These are phyloP conservation scores for Pollenia angustigena DNA, from an alignment of 2,888 invertebrate genomes.

Conservation along the genomic window DNA sequence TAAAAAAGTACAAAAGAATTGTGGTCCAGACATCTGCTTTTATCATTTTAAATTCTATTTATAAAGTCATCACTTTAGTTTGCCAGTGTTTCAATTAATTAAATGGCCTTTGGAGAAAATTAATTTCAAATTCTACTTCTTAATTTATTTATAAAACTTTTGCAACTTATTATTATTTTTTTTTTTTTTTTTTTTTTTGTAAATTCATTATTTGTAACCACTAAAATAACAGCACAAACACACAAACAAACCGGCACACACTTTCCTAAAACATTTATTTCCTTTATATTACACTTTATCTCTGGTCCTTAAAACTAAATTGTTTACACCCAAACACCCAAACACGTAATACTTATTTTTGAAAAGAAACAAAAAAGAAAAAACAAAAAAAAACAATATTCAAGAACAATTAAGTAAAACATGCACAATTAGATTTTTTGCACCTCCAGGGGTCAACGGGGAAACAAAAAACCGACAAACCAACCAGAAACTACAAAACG, in stretches of 20 bases:
- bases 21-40: not conserved
- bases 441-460: slow-evolving; percentile 53
- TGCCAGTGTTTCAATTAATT: slow-evolving; percentile 6
- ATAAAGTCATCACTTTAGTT: not conserved
- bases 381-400: slow-evolving; percentile 49
- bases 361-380: not conserved
- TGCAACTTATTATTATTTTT: not conserved
- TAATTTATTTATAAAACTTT: slow-evolving; percentile 61
- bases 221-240: slow-evolving; percentile 13
- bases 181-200: not conserved
- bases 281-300: slow-evolving; percentile 45
- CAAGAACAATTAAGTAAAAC: slow-evolving; percentile 72
- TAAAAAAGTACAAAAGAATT: not conserved
- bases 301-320: slow-evolving; percentile 27
- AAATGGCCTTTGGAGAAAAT: slow-evolving; percentile 36
- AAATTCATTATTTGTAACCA: slow-evolving; percentile 55
- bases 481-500: slow-evolving; percentile 31
- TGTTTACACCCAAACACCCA: slow-evolving; percentile 59
- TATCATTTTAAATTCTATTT: not conserved
- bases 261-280: not conserved
- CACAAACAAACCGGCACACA: not conserved
- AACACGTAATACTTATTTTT: slow-evolving; percentile 28
- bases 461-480: slow-evolving; percentile 46
- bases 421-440: slow-evolving; percentile 71
- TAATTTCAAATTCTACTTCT: slow-evolving; percentile 48